A percentile compares a stretch with the other conserved stretches of the same genome.
Conservation (phyloP, 2,888 invertebrate genomes). For the Athalia cordata region DNA sequence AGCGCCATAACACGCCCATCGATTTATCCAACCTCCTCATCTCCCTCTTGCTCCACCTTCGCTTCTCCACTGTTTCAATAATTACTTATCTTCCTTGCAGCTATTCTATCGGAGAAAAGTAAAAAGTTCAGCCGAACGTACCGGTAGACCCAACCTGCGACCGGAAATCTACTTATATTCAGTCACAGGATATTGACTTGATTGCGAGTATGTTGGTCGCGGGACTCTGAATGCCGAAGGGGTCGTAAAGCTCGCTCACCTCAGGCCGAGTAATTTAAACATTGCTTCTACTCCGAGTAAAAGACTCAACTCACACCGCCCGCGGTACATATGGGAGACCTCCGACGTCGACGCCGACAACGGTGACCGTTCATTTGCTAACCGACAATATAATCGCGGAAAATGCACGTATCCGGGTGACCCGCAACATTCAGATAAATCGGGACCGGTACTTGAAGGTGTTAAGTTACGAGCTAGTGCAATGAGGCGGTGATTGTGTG, state of each 20-base stretch:
- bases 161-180: slow-evolving; percentile 24
- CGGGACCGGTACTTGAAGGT: too few species aligned
- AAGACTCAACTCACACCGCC: slow-evolving; percentile 51
- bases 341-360: slow-evolving; percentile 26
- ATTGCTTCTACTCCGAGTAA: slow-evolving; percentile 56
- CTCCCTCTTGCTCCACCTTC: not conserved
- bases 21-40: slow-evolving; percentile 23
- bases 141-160: not conserved
- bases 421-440: not conserved
- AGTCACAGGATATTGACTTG: not conserved
- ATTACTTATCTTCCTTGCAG: slow-evolving; percentile 6
- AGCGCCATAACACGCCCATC: slow-evolving; percentile 24
- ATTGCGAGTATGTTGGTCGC: slow-evolving; percentile 32
- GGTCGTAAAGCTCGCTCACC: slow-evolving; percentile 63
- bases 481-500: slow-evolving; percentile 62
- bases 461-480: slow-evolving; percentile 2
- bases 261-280: slow-evolving; percentile 67
- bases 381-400: not conserved
- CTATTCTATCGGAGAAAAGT: too few species aligned
- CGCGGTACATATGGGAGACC: slow-evolving; percentile 49
- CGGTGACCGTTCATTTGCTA: not conserved
- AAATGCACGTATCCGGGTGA: slow-evolving; percentile 11
- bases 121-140: not conserved
- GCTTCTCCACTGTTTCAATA: slow-evolving; percentile 1
- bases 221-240: slow-evolving; percentile 50